Conservation (phyloP, 2,113 vertebrate genomes). For the Strix aluco region DNA sequence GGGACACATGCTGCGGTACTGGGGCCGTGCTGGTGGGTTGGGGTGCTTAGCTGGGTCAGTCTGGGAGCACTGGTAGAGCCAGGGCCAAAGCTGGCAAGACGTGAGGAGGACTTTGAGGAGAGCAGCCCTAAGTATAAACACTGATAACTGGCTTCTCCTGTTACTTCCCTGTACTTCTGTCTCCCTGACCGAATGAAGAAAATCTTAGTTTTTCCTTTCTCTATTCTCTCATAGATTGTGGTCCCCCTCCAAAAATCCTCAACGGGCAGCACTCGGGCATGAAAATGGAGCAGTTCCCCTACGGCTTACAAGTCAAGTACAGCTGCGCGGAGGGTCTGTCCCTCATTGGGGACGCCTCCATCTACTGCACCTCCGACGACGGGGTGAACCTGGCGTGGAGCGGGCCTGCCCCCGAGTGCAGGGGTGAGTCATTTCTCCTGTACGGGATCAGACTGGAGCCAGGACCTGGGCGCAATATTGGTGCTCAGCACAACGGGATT, state of each 20-base stretch:
- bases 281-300: neutral
- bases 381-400: neutral
- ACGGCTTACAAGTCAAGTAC: neutral
- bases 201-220: neutral
- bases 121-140: accelerated
- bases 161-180: no score
- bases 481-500: accelerated
- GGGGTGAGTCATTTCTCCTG: neutral
- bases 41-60: neutral
- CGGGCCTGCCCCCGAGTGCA: neutral
- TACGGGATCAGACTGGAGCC: neutral
- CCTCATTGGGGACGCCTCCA: neutral
- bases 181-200: accelerated
- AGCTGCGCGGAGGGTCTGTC: neutral
- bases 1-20: accelerated
- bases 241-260: neutral
- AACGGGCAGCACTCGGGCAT: neutral
- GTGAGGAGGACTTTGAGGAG: no score
- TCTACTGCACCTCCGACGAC: neutral
- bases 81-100: neutral
- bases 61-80: neutral
- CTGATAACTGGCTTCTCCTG: neutral
- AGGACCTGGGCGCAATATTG: neutral
- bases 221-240: neutral
- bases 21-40: accelerated